A percentile compares a stretch with the other conserved stretches of the same genome.
phyloP scores from a whole-genome alignment of 2,888 invertebrate genomes.

The Cyaniris semiargus region DNA sequence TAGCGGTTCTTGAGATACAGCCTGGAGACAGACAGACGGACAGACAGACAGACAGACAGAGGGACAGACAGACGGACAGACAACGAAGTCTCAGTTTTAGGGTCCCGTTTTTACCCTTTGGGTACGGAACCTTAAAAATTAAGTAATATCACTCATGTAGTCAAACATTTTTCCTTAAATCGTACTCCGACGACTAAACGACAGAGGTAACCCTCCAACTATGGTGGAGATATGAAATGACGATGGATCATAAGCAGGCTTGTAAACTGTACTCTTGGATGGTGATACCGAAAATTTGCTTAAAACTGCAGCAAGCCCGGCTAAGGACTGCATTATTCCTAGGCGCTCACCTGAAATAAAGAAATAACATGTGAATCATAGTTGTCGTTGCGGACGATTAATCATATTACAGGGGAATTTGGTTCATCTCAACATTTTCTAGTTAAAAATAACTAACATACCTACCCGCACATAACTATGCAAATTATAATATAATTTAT shows the following conservation, averaged over 20 bases:
- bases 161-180: background rate
- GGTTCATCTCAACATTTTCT: too few relatives aligned
- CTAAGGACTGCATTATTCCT: constrained; percentile 42
- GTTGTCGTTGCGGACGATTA: background rate
- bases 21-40: too few relatives aligned
- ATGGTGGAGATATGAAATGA: background rate
- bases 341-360: constrained; percentile 41
- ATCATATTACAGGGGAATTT: too few relatives aligned
- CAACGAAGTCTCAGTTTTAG: too few relatives aligned
- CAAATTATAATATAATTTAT: background rate
- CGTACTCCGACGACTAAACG: background rate
- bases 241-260: background rate
- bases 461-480: background rate
- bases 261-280: constrained; percentile 25
- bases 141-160: too few relatives aligned
- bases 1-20: too few relatives aligned
- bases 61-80: too few relatives aligned
- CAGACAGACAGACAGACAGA: too few relatives aligned
- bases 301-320: constrained; percentile 41
- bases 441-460: background rate
- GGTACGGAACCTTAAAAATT: too few relatives aligned
- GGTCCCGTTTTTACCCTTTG: too few relatives aligned
- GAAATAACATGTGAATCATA: background rate
- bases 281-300: constrained; percentile 39
- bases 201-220: background rate